Conservation (phyloP, 2,888 invertebrate genomes). For the Melipona bicolor region DNA sequence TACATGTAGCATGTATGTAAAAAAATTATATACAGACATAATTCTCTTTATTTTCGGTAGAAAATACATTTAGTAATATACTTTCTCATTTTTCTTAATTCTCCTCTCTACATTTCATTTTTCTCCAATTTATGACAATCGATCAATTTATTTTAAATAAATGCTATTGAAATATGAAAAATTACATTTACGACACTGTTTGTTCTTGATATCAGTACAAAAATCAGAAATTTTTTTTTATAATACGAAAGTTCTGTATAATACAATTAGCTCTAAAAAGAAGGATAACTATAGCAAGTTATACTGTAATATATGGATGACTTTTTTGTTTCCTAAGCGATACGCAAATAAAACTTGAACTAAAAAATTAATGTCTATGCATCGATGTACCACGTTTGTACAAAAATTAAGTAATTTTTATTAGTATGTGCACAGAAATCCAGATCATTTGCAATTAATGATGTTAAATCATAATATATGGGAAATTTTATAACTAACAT, state of each 20-base stretch:
- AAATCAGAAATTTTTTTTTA: neutral
- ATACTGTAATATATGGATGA: neutral
- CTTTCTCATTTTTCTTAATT: neutral
- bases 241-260: neutral
- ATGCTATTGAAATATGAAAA: neutral
- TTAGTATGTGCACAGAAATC: neutral
- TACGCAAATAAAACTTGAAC: slow-evolving; percentile 7
- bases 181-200: neutral
- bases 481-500: slow-evolving; percentile 7
- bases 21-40: slow-evolving; percentile 29
- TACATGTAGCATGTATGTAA: neutral
- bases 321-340: neutral
- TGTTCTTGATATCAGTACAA: neutral
- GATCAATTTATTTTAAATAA: slow-evolving; percentile 2
- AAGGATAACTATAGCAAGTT: neutral
- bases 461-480: neutral
- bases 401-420: slow-evolving; percentile 18
- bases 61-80: slow-evolving; percentile 31
- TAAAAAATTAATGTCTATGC: slow-evolving; percentile 3
- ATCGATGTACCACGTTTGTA: neutral
- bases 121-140: neutral
- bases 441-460: neutral
- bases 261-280: neutral
- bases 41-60: slow-evolving; percentile 24
- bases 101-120: neutral